Base-by-base conservation (phyloP, 2,888 invertebrate genomes). In the Ectemnius lituratus region DNA sequence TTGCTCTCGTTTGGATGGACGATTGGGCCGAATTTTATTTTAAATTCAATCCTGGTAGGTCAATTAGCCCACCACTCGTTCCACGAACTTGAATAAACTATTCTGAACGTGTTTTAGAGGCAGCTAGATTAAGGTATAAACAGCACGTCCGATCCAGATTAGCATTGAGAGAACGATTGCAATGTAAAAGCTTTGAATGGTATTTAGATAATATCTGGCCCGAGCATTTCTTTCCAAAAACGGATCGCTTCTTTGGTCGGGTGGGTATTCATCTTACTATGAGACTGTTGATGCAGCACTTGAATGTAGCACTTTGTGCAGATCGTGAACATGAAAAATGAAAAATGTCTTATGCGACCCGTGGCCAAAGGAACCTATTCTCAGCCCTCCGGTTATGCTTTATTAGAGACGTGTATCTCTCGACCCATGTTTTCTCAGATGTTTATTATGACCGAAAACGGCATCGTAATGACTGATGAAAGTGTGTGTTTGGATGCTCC, bases 1-100 rank as follows among this genome's bases (percentile, higher is more conserved):
- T 98, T 0, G 98, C 98, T 0, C 93, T 96, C 2, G 99, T 99
- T 0, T 99, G 99, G 99, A 97, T 99, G 96, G 99, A 99, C 88
- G 96, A 99, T 68, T 99, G 98, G 96, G 95, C 96, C 13, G 95
- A 96, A 76, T 98, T 98, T 90, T 97, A 95, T 87, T 97, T 97
- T 89, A 96, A 96, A 88, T 96, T 97, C 84, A 97, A 97, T 87
- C 94, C 93, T 61, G 92, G 93, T 92, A 84, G 61, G 67, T n/a
- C 1, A 23, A 46, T 20, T 8, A 23, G 4, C 46, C 47, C 20
- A 47, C 23, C 61, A 4, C 4, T 62, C 14, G 20, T 57, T 3
- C 52, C 3, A 2, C 6, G 37, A 6, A 8, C 49, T 56, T 13
- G 2, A 11, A 58, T 58, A 23, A 16, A 52, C 20, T 56, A 56